phyloP scores from a whole-genome alignment of 2,113 vertebrate species.

The Perccottus glenii region DNA sequence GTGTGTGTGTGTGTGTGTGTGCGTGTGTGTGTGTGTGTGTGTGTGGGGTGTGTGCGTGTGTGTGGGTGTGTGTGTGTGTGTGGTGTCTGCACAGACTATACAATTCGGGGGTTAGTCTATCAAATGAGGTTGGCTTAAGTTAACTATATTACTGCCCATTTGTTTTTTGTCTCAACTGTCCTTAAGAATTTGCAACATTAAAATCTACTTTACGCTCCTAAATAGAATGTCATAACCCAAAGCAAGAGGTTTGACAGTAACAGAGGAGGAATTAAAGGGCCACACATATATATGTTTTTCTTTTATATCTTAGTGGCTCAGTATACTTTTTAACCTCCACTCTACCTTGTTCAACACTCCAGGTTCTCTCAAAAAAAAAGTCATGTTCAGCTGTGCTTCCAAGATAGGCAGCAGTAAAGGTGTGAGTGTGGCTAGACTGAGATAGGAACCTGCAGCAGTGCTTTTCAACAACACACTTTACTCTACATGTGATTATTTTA shows the following conservation, averaged over 20 bases:
- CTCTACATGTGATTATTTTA: conserved; percentile 2
- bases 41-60: no score
- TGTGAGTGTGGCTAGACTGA: conserved; percentile 9
- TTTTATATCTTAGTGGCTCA: conserved; percentile 21
- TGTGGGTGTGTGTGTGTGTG: no score
- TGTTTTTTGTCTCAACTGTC: not conserved
- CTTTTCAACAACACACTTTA: not conserved
- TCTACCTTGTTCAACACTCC: conserved; percentile 1
- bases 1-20: no score
- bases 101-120: conserved; percentile 18
- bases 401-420: conserved; percentile 45
- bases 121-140: conserved; percentile 5
- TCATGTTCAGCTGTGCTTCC: conserved; percentile 37
- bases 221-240: no score
- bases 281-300: no score
- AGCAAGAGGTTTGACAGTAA: no score
- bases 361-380: conserved; percentile 5
- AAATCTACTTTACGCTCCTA: no score
- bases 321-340: not conserved
- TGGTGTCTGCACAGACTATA: no score
- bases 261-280: no score
- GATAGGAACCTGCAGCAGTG: conserved; percentile 19
- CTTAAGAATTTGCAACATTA: no score
- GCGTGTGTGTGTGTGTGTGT: no score
- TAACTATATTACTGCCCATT: not conserved